Percentiles rank a stretch among this genome's conserved stretches.
Evolutionary conservation across 2,797 vertebrate species (phyloP).

Genomic region (Momotus momota): DNA sequence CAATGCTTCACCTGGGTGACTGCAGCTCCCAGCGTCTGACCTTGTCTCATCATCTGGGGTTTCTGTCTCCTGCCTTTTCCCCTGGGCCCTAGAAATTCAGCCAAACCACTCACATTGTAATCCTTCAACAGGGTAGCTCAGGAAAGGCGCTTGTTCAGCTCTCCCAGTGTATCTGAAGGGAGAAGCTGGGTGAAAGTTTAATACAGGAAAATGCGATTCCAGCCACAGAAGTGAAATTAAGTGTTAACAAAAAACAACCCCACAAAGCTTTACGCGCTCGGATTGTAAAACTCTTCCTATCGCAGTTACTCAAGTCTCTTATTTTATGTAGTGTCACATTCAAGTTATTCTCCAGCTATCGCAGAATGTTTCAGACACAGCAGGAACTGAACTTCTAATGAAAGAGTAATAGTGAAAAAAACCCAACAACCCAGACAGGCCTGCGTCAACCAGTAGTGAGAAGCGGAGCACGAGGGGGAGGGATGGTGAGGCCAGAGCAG

Average conservation of each 20-base stretch:
- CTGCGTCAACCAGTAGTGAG: not conserved
- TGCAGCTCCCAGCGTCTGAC: not conserved
- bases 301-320: not conserved
- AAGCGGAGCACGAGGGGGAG: not conserved
- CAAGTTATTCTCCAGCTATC: conserved; percentile 17
- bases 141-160: not conserved
- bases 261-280: not conserved
- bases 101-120: not conserved
- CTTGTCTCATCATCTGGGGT: not conserved
- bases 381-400: conserved; percentile 20
- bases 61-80: not conserved
- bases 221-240: conserved; percentile 8
- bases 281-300: conserved; percentile 19
- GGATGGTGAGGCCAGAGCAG: not conserved
- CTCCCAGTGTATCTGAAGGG: not conserved
- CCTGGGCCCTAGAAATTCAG: not conserved
- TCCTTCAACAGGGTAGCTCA: not conserved
- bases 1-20: not conserved
- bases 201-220: not conserved
- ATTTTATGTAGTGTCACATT: conserved; percentile 30
- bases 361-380: not conserved
- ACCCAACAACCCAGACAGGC: not conserved
- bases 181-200: not conserved
- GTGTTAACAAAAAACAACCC: not conserved
- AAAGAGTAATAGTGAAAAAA: not conserved